Conservation (phyloP, 53 echinoderm and acorn worm genomes). For the Pentamera pediparva region DNA sequence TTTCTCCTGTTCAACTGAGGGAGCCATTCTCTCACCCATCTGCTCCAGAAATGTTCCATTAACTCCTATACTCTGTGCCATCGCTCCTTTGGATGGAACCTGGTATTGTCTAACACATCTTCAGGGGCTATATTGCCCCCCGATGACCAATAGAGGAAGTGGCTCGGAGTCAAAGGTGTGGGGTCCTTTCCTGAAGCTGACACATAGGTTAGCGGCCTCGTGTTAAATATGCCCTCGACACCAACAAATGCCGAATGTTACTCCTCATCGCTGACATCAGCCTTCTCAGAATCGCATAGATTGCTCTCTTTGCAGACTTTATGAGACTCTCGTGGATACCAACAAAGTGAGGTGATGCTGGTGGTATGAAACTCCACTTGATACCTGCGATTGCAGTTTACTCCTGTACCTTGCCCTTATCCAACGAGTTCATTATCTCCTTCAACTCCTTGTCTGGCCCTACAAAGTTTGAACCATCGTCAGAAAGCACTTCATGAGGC, state of each 20-base stretch:
- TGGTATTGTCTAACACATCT: too few species aligned
- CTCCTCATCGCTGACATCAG: constrained; percentile 27
- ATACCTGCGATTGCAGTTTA: too few species aligned
- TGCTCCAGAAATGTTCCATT: constrained; percentile 7
- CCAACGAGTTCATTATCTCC: constrained; percentile 3
- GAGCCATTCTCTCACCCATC: constrained; percentile 25
- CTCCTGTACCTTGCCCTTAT: constrained; percentile 1
- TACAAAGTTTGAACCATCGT: constrained; percentile 29
- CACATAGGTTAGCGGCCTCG: constrained; percentile 8
- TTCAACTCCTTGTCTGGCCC: constrained; percentile 18
- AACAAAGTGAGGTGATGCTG: constrained; percentile 18
- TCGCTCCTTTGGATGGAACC: not conserved
- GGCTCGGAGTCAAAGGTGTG: constrained; percentile 12
- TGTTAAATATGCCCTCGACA: constrained; percentile 6
- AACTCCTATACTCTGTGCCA: constrained; percentile 20
- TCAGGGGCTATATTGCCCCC: too few species aligned
- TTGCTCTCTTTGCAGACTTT: constrained; percentile 16
- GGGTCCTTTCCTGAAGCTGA: constrained; percentile 12
- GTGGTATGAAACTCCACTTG: constrained; percentile 37
- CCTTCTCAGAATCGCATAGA: constrained; percentile 20
- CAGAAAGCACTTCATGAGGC: constrained; percentile 5
- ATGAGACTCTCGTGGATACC: constrained; percentile 24
- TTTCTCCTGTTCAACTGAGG: too few species aligned
- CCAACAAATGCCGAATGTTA: constrained; percentile 15
- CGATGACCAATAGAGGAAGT: not conserved